Percentiles rank a stretch among this genome's conserved stretches.
phyloP scores from a whole-genome alignment of 2,888 invertebrate species.

The Noctua comes region DNA sequence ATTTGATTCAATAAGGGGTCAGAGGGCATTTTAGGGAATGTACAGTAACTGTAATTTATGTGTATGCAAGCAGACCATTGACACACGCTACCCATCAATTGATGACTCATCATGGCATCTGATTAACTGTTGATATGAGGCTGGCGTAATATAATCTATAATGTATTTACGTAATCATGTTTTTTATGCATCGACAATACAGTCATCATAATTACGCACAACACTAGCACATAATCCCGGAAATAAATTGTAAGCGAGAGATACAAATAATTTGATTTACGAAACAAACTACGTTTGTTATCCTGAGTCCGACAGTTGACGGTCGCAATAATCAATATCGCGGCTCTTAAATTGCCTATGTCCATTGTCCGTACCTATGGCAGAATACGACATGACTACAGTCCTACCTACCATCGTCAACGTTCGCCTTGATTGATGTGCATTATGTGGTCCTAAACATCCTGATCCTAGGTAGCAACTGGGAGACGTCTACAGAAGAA shows the following conservation, averaged over 20 bases:
- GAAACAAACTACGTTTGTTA: background rate
- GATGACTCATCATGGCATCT: slow-evolving; percentile 21
- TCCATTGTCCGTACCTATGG: background rate
- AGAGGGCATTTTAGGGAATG: background rate
- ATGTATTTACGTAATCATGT: background rate
- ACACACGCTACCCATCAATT: background rate
- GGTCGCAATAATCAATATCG: background rate
- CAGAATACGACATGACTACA: background rate
- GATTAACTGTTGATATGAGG: slow-evolving; percentile 4
- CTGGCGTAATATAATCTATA: background rate
- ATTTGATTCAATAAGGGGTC: background rate
- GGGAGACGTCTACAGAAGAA: background rate
- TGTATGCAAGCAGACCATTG: background rate
- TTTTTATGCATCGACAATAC: slow-evolving; percentile 1
- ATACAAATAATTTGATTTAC: background rate
- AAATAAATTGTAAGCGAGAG: background rate
- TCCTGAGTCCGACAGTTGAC: background rate
- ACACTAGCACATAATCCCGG: background rate
- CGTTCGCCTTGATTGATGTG: slow-evolving; percentile 16
- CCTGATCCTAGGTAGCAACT: background rate
- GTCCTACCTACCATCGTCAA: background rate
- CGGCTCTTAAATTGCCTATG: background rate
- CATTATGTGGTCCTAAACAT: slow-evolving; percentile 5
- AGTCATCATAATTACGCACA: background rate
- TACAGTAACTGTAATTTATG: background rate